Base-by-base conservation (phyloP, 1,140 invertebrate species). In the Acromyrmex heyeri region DNA sequence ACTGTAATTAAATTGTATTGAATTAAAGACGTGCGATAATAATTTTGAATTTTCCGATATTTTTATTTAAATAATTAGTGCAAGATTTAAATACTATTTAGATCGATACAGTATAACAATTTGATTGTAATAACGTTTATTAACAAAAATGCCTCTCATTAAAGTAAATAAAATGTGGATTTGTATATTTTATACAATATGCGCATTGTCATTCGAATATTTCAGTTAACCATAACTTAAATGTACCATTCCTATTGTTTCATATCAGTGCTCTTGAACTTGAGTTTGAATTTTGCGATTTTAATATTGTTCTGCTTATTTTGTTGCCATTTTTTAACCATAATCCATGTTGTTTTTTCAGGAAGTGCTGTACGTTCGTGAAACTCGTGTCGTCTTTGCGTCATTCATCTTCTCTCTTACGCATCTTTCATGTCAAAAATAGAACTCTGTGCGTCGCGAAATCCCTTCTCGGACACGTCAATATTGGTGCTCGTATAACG, bases 341-440 rank as follows among this genome's bases (percentile, higher is more conserved):
- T 48, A 57, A 30, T 82, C 3, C n/a, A 59, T 59, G 1, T 82
- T 70, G 0, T 69, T 44, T 89, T 16, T 78, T 50, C 14, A 90
- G 85, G 61, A 62, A 57, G 88, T 89, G 83, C 65, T 50, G 34
- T 34, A 50, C 78, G 85, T 86, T 87, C 57, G 88, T 87, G 90
- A 87, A 90, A 59, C 27, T 69, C 55, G 38, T 61, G 62, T 24
- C 38, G 10, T 44, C 8, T 50, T 50, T 55, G 64, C 62, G 50
- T 67, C 27, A 24, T 53, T 48, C 48, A 24, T 14, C 27, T 62
- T 27, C 10, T 0, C 53, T 44, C 38, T 44, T 59, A 34, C 70
- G 24, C 61, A 64, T 67, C 64, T 86, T 86, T 90, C 75, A 89
- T 87, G 90, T 76, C 67, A 77, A 85, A 73, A 59, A 79, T 62